phyloP scores from a whole-genome alignment of 2,888 invertebrate species.

The Leptopilina drosophilae region DNA sequence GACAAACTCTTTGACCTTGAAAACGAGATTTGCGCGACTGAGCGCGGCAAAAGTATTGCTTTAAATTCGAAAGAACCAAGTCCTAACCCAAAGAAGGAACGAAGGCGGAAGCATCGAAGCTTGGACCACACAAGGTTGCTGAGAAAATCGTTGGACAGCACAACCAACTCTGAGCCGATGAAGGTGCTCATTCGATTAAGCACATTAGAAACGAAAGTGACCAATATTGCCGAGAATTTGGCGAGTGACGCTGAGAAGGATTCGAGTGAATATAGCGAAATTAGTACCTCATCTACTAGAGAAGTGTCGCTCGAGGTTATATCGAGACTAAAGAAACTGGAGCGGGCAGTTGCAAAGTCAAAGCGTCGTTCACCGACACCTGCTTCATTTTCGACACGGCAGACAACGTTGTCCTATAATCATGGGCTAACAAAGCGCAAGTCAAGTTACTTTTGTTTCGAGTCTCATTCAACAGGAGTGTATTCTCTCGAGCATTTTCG shows the following conservation, averaged over 20 bases:
- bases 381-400: slow-evolving; percentile 80
- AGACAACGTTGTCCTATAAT: slow-evolving; percentile 84
- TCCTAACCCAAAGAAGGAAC: slow-evolving; percentile 79
- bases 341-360: slow-evolving; percentile 68
- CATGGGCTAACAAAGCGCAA: slow-evolving; percentile 87
- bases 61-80: slow-evolving; percentile 78
- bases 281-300: slow-evolving; percentile 62
- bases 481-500: slow-evolving; percentile 64
- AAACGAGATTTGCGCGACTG: slow-evolving; percentile 85
- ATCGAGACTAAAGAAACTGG: slow-evolving; percentile 67
- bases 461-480: slow-evolving; percentile 73
- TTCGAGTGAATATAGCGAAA: slow-evolving; percentile 71
- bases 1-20: slow-evolving; percentile 90
- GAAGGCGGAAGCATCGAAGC: slow-evolving; percentile 65
- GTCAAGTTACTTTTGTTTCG: slow-evolving; percentile 79
- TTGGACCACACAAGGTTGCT: slow-evolving; percentile 79
- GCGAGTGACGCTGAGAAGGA: slow-evolving; percentile 71
- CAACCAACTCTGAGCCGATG: slow-evolving; percentile 88
- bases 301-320: slow-evolving; percentile 68
- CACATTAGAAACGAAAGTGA: slow-evolving; percentile 87
- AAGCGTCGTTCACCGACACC: slow-evolving; percentile 70
- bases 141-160: slow-evolving; percentile 88
- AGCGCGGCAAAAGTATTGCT: slow-evolving; percentile 78
- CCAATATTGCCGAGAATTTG: slow-evolving; percentile 76
- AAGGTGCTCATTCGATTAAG: slow-evolving; percentile 87